Conservation (phyloP, 2,797 vertebrate genomes). For the Margarornis squamiger region DNA sequence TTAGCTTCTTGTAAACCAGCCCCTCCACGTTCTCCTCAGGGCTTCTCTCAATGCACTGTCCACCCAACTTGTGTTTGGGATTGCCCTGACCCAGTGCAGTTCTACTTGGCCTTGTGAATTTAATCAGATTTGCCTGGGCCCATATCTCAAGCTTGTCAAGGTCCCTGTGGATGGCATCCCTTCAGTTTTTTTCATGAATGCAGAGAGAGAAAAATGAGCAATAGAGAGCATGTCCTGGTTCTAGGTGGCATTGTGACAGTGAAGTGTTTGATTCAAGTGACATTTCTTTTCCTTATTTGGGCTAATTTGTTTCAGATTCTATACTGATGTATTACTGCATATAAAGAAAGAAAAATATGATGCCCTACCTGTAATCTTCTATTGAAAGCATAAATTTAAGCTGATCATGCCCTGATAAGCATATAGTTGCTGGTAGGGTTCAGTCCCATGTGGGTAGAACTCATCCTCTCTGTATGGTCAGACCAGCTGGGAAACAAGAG, state of each 20-base stretch:
- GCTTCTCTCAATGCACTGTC: background rate
- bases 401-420: background rate
- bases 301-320: background rate
- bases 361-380: background rate
- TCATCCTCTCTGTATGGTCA: background rate
- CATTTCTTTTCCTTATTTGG: background rate
- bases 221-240: background rate
- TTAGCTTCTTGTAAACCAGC: background rate
- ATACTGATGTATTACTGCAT: background rate
- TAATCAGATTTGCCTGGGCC: background rate
- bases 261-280: background rate
- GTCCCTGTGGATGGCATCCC: background rate
- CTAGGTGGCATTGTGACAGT: background rate
- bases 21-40: background rate
- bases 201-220: background rate
- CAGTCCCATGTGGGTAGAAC: background rate
- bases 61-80: background rate
- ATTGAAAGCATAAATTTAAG: background rate
- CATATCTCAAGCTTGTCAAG: background rate
- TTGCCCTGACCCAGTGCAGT: background rate
- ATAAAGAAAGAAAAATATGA: background rate
- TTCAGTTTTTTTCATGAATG: background rate
- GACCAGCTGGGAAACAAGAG: background rate
- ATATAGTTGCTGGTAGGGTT: background rate
- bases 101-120: background rate